These are phyloP conservation scores for Macropis europaea DNA, from an alignment of 2,888 invertebrate genomes.

Conservation along the genomic window DNA sequence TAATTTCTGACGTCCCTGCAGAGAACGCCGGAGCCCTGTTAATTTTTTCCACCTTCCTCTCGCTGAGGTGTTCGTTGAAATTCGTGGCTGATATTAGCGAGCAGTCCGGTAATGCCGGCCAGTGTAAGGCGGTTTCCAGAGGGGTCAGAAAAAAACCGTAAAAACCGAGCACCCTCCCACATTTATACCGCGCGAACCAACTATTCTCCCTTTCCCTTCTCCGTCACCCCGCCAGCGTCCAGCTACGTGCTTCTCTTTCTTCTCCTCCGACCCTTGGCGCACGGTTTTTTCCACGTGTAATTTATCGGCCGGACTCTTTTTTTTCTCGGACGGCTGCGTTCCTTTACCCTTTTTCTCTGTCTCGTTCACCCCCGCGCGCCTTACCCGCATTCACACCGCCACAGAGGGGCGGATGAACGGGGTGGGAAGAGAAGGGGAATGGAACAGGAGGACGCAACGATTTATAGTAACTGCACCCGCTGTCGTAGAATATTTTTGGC, in stretches of 20 bases:
- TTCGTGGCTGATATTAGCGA: slow-evolving; percentile 44
- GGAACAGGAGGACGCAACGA: slow-evolving; percentile 66
- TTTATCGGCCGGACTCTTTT: slow-evolving; percentile 52
- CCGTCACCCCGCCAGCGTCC: not conserved
- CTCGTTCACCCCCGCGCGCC: slow-evolving; percentile 40
- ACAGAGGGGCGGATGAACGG: not conserved
- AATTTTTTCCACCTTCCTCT: not conserved
- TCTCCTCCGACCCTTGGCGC: too few relatives aligned
- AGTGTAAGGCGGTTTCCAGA: slow-evolving; percentile 38
- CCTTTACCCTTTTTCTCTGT: slow-evolving; percentile 44
- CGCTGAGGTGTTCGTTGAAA: slow-evolving; percentile 18
- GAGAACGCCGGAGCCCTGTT: too few relatives aligned
- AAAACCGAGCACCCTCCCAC: slow-evolving; percentile 34
- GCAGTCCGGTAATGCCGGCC: slow-evolving; percentile 38
- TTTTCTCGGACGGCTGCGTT: slow-evolving; percentile 31
- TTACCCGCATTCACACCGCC: slow-evolving; percentile 33
- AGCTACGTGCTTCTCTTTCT: too few relatives aligned
- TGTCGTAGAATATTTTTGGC: slow-evolving; percentile 74
- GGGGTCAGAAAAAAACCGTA: slow-evolving; percentile 26
- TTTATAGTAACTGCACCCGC: slow-evolving; percentile 73
- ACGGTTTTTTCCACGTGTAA: slow-evolving; percentile 50
- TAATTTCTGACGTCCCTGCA: too few relatives aligned
- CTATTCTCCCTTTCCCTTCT: slow-evolving; percentile 8
- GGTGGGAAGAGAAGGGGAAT: slow-evolving; percentile 16
- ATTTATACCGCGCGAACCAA: slow-evolving; percentile 52